Percentiles rank a stretch among this genome's conserved stretches.
Evolutionary conservation across 2,113 vertebrate species (phyloP).

Genomic region (Ciconia maguari): DNA sequence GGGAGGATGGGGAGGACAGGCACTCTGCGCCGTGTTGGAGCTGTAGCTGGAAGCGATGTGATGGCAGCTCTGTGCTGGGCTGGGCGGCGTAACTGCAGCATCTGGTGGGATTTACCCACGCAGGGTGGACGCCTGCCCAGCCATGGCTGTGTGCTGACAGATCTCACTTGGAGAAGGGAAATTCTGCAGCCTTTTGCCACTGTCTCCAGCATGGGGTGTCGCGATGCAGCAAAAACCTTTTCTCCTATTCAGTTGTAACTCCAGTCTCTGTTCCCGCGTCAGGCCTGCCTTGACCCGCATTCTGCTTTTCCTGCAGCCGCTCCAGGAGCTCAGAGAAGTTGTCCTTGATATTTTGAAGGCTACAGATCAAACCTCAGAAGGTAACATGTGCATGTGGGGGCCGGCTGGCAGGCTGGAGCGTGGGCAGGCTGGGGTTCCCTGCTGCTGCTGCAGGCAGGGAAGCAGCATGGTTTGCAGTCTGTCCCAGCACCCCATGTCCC

Average conservation of each 20-base stretch:
- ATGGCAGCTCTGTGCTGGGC: background rate
- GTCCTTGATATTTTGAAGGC: slow-evolving; percentile 60
- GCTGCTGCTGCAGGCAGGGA: background rate
- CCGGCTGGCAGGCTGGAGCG: background rate
- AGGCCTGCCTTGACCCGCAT: background rate
- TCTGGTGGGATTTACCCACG: background rate
- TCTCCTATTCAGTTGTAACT: background rate
- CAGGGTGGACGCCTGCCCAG: background rate
- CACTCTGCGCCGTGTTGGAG: accelerated
- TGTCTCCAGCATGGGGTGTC: background rate
- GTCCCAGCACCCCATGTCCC: accelerated
- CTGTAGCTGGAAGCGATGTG: background rate
- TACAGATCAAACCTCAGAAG: slow-evolving; percentile 13
- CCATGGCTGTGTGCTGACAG: background rate
- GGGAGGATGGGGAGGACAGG: accelerated
- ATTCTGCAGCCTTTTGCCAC: background rate
- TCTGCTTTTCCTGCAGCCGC: slow-evolving; percentile 60
- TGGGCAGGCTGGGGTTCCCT: background rate
- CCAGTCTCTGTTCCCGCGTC: background rate
- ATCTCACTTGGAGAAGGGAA: background rate
- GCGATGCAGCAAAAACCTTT: background rate
- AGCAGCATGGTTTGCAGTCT: background rate
- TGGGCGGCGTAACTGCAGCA: accelerated
- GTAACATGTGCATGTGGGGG: background rate
- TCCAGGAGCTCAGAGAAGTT: slow-evolving; percentile 63